phyloP scores from a whole-genome alignment of 2,797 vertebrate genomes.

The Gymnoscopelus braueri region DNA sequence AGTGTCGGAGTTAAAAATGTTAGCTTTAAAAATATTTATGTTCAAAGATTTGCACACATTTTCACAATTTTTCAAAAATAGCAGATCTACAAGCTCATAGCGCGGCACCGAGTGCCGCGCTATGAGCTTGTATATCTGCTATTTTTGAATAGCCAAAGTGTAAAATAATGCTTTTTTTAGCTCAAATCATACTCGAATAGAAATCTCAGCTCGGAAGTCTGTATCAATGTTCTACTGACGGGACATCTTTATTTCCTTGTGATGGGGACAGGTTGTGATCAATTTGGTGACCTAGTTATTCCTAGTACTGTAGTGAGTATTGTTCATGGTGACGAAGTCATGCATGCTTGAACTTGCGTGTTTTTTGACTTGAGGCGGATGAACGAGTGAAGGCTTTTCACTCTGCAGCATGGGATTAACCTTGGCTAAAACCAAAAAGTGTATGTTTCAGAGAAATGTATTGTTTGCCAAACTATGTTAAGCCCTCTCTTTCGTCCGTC shows the following conservation, averaged over 20 bases:
- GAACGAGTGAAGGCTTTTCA: constrained; percentile 44
- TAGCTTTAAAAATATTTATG: too few relatives aligned
- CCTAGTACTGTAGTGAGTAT: not conserved
- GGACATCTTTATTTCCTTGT: not conserved
- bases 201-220: too few relatives aligned
- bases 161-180: too few relatives aligned
- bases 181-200: too few relatives aligned
- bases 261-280: constrained; percentile 7
- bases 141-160: too few relatives aligned
- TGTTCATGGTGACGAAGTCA: constrained; percentile 1
- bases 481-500: constrained; percentile 53
- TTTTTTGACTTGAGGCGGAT: constrained; percentile 30
- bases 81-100: too few relatives aligned
- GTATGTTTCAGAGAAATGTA: constrained; percentile 66
- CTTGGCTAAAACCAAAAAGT: constrained; percentile 58
- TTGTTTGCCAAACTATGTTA: constrained; percentile 72
- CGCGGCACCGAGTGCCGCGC: too few relatives aligned
- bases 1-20: too few relatives aligned
- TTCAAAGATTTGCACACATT: too few relatives aligned
- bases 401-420: constrained; percentile 61
- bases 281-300: not conserved
- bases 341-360: constrained; percentile 47
- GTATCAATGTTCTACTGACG: not conserved
- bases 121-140: too few relatives aligned
- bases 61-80: too few relatives aligned